These are phyloP conservation scores for Drosophila parvula DNA, from an alignment of 1,140 invertebrate genomes.

Conservation along the genomic window DNA sequence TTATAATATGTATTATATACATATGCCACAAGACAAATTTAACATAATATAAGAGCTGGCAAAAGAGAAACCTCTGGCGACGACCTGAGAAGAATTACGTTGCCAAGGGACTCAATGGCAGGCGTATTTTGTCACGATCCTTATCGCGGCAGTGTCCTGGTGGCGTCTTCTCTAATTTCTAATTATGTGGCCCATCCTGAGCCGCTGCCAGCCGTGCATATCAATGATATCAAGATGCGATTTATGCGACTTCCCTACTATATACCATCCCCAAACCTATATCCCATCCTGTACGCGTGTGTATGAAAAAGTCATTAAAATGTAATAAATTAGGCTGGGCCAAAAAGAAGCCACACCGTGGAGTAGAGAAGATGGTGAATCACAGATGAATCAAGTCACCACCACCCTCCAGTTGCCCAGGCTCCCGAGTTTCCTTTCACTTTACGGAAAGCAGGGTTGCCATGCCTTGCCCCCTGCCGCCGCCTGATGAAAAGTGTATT, in stretches of 20 bases:
- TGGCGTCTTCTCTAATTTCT: conserved; percentile 25
- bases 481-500: conserved; percentile 61
- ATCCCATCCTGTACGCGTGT: conserved; percentile 10
- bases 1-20: too few relatives aligned
- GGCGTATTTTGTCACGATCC: conserved; percentile 47
- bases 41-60: neutral
- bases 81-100: neutral
- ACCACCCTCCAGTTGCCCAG: conserved; percentile 1
- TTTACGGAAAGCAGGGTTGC: neutral
- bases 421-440: neutral
- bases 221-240: conserved; percentile 70
- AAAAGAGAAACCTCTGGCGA: neutral
- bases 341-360: conserved; percentile 35
- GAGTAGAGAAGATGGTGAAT: conserved; percentile 14
- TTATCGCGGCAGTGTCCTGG: conserved; percentile 41
- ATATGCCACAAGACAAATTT: neutral
- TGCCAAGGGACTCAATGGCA: neutral
- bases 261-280: neutral
- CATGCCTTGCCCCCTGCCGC: neutral
- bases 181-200: conserved; percentile 43
- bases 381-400: conserved; percentile 21
- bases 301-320: conserved; percentile 80
- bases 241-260: conserved; percentile 33
- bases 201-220: conserved; percentile 52
- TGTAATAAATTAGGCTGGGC: conserved; percentile 76